Conservation (phyloP, 2,797 vertebrate species). For the Coilia nasus region DNA sequence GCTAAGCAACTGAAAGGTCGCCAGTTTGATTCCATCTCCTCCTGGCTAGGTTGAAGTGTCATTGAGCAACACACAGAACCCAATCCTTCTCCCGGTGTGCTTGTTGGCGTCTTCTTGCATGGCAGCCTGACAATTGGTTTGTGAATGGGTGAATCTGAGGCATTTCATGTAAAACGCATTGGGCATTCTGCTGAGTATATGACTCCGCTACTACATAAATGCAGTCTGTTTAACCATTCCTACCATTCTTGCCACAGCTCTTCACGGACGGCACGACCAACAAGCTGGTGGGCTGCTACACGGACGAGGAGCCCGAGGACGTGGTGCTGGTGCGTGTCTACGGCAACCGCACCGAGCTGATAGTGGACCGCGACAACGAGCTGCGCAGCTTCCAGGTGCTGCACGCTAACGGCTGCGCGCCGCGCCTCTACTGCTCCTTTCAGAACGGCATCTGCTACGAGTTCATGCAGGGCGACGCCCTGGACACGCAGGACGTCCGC, state of each 20-base stretch:
- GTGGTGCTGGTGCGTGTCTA: conserved; percentile 93
- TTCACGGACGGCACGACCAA: conserved; percentile 98
- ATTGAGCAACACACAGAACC: no score
- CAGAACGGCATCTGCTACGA: conserved; percentile 96
- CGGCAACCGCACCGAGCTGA: conserved; percentile 91
- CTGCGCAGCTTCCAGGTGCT: conserved; percentile 95
- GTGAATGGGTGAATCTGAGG: no score
- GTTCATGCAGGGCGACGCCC: conserved; percentile 89
- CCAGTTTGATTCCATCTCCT: no score
- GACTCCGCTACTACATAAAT: no score
- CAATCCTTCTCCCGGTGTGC: no score
- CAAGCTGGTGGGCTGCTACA: conserved; percentile 92
- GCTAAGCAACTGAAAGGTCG: no score
- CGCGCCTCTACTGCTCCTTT: conserved; percentile 94
- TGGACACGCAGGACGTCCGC: conserved; percentile 87
- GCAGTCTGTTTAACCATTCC: no score
- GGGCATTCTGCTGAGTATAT: no score
- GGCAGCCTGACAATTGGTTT: no score
- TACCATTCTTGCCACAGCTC: conserved; percentile 69
- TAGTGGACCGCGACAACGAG: conserved; percentile 94
- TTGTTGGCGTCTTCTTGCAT: no score
- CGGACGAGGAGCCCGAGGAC: conserved; percentile 83
- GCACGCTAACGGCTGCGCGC: conserved; percentile 90
- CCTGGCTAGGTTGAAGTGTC: no score
- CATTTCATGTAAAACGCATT: no score